Evolutionary conservation across 2,113 vertebrate species (phyloP).

Genomic region (Ictalurus furcatus): DNA sequence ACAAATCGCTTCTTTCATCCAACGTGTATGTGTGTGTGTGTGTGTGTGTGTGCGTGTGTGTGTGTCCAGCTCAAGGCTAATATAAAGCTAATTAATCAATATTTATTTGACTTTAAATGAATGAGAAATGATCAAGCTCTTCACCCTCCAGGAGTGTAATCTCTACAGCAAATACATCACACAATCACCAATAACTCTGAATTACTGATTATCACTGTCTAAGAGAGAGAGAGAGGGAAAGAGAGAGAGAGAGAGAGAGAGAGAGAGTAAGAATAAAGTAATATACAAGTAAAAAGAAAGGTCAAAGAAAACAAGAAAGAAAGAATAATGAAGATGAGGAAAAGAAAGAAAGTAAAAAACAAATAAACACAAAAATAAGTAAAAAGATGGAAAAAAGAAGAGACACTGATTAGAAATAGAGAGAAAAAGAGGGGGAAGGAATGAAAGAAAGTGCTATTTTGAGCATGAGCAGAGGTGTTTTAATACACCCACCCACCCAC

Average conservation of each 20-base stretch:
- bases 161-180: constrained; percentile 54
- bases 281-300: neutral
- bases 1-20: constrained; percentile 70
- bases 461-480: neutral
- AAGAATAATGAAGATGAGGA: neutral
- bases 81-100: constrained; percentile 74
- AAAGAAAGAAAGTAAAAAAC: neutral
- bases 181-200: constrained; percentile 26
- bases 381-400: neutral
- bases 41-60: constrained; percentile 65
- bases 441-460: neutral
- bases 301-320: neutral
- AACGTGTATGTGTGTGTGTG: neutral
- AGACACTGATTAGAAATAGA: neutral
- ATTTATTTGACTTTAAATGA: constrained; percentile 63
- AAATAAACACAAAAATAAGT: neutral
- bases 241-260: neutral
- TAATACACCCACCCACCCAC: neutral
- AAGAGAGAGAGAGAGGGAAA: neutral
- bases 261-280: neutral
- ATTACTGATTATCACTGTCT: neutral
- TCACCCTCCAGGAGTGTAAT: constrained; percentile 33
- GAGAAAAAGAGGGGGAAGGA: neutral
- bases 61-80: constrained; percentile 73
- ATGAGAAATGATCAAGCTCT: constrained; percentile 28